Conservation (phyloP, 2,797 vertebrate genomes). For the Acanthurus lineatus region DNA sequence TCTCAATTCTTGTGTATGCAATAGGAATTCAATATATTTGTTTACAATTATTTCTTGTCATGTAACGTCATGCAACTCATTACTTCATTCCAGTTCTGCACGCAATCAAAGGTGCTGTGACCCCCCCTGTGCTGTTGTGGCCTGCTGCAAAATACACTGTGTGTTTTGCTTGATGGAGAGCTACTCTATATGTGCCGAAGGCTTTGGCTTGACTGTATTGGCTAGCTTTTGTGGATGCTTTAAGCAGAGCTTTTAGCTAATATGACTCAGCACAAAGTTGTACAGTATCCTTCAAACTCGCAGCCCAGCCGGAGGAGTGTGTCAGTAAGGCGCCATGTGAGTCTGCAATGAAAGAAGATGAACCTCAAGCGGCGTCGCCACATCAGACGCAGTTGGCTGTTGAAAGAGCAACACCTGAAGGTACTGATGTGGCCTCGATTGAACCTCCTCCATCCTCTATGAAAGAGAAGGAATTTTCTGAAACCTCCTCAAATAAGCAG, state of each 20-base stretch:
- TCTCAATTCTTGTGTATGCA: constrained; percentile 48
- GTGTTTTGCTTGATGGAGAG: constrained; percentile 81
- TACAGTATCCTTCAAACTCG: constrained; percentile 88
- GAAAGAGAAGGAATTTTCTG: constrained; percentile 26
- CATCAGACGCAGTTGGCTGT: constrained; percentile 11
- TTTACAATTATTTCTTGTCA: constrained; percentile 58
- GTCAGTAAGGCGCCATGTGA: constrained; percentile 45
- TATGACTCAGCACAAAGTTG: constrained; percentile 65
- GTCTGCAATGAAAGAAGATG: constrained; percentile 55
- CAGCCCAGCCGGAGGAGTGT: constrained; percentile 87
- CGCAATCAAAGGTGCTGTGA: constrained; percentile 70
- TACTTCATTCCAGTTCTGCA: constrained; percentile 80
- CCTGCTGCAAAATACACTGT: constrained; percentile 74
- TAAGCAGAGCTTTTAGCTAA: constrained; percentile 62
- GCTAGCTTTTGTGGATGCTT: constrained; percentile 82
- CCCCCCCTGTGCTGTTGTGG: constrained; percentile 65
- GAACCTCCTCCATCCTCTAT: constrained; percentile 18
- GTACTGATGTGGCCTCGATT: constrained; percentile 25
- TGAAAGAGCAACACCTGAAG: constrained; percentile 55
- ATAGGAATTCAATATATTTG: constrained; percentile 77
- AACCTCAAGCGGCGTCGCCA: not conserved
- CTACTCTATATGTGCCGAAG: constrained; percentile 76
- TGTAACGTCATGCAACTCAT: constrained; percentile 76
- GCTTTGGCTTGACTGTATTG: constrained; percentile 77
- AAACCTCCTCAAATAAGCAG: constrained; percentile 14